phyloP scores from a whole-genome alignment of 1,140 invertebrate species.

The Eubasilissa regina region DNA sequence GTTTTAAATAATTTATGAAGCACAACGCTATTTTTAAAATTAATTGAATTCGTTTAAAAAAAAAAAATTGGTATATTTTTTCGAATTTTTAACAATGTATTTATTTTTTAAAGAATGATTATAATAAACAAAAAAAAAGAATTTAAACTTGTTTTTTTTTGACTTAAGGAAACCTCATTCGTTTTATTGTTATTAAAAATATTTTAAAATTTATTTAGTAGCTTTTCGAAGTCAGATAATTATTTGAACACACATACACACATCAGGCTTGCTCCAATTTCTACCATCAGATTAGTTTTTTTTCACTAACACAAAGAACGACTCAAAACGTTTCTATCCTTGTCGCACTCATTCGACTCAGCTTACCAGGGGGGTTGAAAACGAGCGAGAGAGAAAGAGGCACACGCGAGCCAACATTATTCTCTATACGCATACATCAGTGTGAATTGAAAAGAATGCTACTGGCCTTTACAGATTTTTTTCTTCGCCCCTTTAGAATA shows the following conservation, averaged over 20 bases:
- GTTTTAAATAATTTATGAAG: too few species aligned
- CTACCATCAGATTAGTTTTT: neutral
- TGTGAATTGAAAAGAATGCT: constrained; percentile 54
- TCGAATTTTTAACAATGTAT: too few species aligned
- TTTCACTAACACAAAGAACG: constrained; percentile 3
- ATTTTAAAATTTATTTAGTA: neutral
- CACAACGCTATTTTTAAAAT: too few species aligned
- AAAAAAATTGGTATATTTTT: too few species aligned
- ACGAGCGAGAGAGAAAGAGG: constrained; percentile 43
- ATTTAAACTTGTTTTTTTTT: neutral
- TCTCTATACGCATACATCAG: constrained; percentile 46
- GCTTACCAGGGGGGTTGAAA: constrained; percentile 4
- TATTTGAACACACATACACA: neutral
- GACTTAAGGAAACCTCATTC: too few species aligned
- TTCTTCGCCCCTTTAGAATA: constrained; percentile 54
- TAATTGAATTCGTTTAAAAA: too few species aligned
- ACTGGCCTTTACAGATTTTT: constrained; percentile 54
- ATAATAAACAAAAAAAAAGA: neutral
- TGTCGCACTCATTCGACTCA: constrained; percentile 40
- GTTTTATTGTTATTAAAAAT: neutral
- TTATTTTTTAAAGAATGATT: neutral
- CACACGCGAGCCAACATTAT: constrained; percentile 33
- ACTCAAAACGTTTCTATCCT: constrained; percentile 26
- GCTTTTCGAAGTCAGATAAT: neutral
- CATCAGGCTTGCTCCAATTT: neutral